These are phyloP conservation scores for Brenthis hecate DNA, from an alignment of 2,888 invertebrate species.

Conservation along the genomic window DNA sequence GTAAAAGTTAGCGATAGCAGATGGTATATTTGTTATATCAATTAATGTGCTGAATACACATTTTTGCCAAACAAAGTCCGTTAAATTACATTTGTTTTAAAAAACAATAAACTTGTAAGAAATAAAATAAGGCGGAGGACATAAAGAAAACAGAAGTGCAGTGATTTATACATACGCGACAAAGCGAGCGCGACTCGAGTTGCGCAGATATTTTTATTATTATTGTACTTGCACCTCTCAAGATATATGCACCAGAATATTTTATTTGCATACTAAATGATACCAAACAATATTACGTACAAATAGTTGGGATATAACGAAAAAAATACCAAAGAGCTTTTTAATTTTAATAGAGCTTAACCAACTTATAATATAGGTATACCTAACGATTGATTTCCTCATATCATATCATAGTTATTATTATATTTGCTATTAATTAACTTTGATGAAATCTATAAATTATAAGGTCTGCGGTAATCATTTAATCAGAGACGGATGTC, in stretches of 20 bases:
- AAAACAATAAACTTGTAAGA: constrained; percentile 48
- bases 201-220: constrained; percentile 47
- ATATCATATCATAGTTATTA: too few species aligned
- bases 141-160: constrained; percentile 55
- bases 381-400: too few species aligned
- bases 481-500: constrained; percentile 13
- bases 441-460: not conserved
- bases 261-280: constrained; percentile 41
- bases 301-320: constrained; percentile 12
- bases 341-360: too few species aligned
- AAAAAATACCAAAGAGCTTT: not conserved
- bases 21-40: too few species aligned
- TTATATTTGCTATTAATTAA: not conserved
- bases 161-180: constrained; percentile 56
- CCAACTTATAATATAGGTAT: too few species aligned
- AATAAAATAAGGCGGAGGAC: constrained; percentile 51
- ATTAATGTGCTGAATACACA: too few species aligned
- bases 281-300: constrained; percentile 26
- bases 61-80: constrained; percentile 20
- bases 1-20: too few species aligned
- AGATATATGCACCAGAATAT: constrained; percentile 38
- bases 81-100: constrained; percentile 29
- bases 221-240: constrained; percentile 41
- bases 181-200: constrained; percentile 37
- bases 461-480: not conserved